Percentiles rank a stretch among this genome's conserved stretches.
phyloP scores from a whole-genome alignment of 2,888 invertebrate species.

The Matsumyia berberina region DNA sequence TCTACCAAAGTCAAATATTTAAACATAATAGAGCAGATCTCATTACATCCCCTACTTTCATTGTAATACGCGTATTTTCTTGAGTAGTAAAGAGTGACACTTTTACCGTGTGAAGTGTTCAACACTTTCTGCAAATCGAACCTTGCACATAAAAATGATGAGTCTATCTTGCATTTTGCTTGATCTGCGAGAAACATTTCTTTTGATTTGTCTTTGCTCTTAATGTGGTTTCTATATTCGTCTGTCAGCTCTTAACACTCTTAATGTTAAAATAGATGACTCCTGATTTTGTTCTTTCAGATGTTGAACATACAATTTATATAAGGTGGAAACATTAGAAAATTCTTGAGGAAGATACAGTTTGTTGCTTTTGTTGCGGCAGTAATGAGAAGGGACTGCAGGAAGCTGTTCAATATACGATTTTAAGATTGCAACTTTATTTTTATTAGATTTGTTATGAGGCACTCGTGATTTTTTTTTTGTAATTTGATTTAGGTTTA shows the following conservation, averaged over 20 bases:
- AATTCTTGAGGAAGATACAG: slow-evolving; percentile 8
- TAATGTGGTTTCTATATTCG: not conserved
- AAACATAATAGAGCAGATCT: slow-evolving; percentile 13
- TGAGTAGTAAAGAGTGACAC: not conserved
- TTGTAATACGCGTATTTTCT: not conserved
- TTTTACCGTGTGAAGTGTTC: not conserved
- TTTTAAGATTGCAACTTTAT: slow-evolving; percentile 1
- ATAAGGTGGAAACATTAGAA: not conserved
- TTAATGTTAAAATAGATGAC: no score
- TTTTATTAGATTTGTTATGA: not conserved
- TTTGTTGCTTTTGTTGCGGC: slow-evolving; percentile 23
- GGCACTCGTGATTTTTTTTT: not conserved
- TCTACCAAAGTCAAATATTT: slow-evolving; percentile 17
- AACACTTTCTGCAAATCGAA: slow-evolving; percentile 7
- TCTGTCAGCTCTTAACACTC: not conserved
- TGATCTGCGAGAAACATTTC: not conserved
- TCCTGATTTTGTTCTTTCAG: not conserved
- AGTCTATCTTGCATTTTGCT: not conserved
- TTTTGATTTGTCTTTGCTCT: no score
- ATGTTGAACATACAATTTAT: not conserved
- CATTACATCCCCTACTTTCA: not conserved
- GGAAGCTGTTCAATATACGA: slow-evolving; percentile 5
- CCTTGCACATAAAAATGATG: slow-evolving; percentile 7
- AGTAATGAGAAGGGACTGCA: slow-evolving; percentile 10
- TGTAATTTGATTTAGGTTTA: no score